phyloP scores from a whole-genome alignment of 1,140 invertebrate genomes.

The Drosophila guanche region DNA sequence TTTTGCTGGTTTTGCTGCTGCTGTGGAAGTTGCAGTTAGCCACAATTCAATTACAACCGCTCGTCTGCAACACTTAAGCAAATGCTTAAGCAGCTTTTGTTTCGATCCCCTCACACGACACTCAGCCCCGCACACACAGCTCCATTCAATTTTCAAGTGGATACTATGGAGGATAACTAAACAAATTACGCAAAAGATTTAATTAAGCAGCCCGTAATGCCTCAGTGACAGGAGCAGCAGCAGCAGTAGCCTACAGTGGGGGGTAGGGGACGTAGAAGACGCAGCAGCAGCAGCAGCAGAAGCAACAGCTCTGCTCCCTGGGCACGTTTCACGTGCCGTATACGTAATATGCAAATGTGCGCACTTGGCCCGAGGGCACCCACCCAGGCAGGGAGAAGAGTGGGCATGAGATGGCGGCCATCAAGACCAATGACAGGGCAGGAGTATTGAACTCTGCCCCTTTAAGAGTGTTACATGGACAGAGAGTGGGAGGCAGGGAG shows the following conservation, averaged over 20 bases:
- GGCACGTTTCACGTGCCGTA: slow-evolving; percentile 70
- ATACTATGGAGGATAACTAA: slow-evolving; percentile 67
- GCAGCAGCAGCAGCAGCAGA: slow-evolving; percentile 13
- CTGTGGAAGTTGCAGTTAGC: slow-evolving; percentile 48
- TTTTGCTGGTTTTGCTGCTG: slow-evolving; percentile 9
- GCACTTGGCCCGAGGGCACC: slow-evolving; percentile 25
- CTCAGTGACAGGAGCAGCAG: slow-evolving; percentile 41
- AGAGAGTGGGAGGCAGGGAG: no score
- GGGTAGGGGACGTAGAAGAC: no score
- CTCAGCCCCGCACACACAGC: slow-evolving; percentile 14
- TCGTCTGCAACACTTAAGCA: slow-evolving; percentile 60
- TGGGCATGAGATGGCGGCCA: no score
- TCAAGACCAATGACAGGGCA: not conserved
- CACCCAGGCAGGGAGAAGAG: slow-evolving; percentile 16
- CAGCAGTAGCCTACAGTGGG: slow-evolving; percentile 1
- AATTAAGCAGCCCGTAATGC: slow-evolving; percentile 70
- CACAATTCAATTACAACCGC: slow-evolving; percentile 65
- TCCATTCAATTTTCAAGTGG: slow-evolving; percentile 72
- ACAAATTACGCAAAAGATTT: slow-evolving; percentile 80
- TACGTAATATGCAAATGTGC: slow-evolving; percentile 77
- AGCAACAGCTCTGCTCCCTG: slow-evolving; percentile 18
- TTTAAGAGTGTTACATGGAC: no score
- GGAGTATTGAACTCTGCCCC: slow-evolving; percentile 26
- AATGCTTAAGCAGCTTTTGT: slow-evolving; percentile 62
- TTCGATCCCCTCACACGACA: slow-evolving; percentile 14